Evolutionary conservation across 2,888 invertebrate species (phyloP), one percentile per base, ranked within the genome.

Genomic region (Hirtodrosophila alboralis): DNA sequence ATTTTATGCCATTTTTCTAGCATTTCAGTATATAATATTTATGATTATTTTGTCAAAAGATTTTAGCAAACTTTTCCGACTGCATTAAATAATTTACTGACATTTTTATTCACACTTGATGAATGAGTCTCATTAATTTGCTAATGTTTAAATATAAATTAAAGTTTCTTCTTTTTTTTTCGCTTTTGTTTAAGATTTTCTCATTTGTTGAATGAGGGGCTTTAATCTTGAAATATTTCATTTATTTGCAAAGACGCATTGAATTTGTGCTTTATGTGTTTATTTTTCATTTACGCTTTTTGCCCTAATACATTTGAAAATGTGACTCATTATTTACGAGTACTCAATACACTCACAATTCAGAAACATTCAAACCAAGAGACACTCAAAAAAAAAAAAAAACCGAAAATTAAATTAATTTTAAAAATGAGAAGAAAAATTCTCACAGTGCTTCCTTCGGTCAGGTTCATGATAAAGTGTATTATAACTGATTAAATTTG

Each of bases 401-500:
- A n/a, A n/a, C n/a, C n/a, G n/a, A n/a, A n/a, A n/a, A n/a, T n/a
- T n/a, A n/a, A n/a, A n/a, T n/a, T n/a, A n/a, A n/a, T n/a, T n/a
- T n/a, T n/a, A n/a, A n/a, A n/a, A n/a, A n/a, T n/a, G n/a, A n/a
- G n/a, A n/a, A n/a, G n/a, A n/a, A n/a, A n/a, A n/a, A n/a, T n/a
- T n/a, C n/a, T n/a, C n/a, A n/a, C n/a, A n/a, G n/a, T n/a, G n/a
- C n/a, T n/a, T n/a, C 3, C 6, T 3, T 54, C 49, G 54, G 47
- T 53, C 64, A 56, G 60, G 57, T 43, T 47, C 33, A 28, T 56
- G 58, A 74, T 71, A 37, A 71, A 62, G 59, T 75, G 53, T 62
- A 59, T 66, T 72, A 63, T 57, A 67, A 56, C 48, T 66, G 74
- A 76, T 77, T 75, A 70, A 74, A 63, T 74, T 76, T 54, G 53